Base-by-base conservation (phyloP, 2,888 invertebrate species). In the Nycteola revayana region DNA sequence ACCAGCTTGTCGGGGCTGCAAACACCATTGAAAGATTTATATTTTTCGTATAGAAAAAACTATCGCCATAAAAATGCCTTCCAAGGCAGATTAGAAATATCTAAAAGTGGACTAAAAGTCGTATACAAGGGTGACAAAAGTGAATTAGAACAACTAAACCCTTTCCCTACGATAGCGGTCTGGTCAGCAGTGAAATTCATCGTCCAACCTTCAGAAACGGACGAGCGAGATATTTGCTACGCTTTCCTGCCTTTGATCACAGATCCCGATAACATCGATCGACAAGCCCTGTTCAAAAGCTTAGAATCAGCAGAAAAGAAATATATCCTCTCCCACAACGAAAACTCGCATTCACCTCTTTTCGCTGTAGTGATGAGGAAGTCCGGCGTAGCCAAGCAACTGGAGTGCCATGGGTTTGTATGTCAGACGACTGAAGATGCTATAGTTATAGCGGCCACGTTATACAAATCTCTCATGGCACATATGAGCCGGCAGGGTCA, bases 131-230 rank as follows among this genome's bases (percentile, higher is more conserved):
- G 91, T 11, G 90, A 91, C 10, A 90, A 90, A 65, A 90, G 91
- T 14, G 92, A 92, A 50, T 65, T 91, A 32, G 92, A 92, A 68
- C 90, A 91, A 61, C 74, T 94, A 32, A 96, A 96, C 65, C 95
- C 96, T 1, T 97, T 96, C 66, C 94, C 96, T 9, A 94, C 96
- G 26, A 97, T 97, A 75, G 96, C 96, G 1, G 96, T 97, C 1
- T 97, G 97, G 97, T 96, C 96, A 9, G 96, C 96, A 0, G 93
- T 97, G 1, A 95, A 96, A 75, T 94, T 96, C 69, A 93, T 95
- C 4, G 91, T 94, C 9, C 93, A 94, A 44, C 84, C 90, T 7
- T 79, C 87, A 11, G 91, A 91, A 47, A 90, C 91, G 33, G 89
- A 90, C 25, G 82, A 87, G 2, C 78, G 70, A 29, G 89, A 90